A percentile compares a stretch with the other conserved stretches of the same genome.
phyloP scores from a whole-genome alignment of 2,113 vertebrate genomes.

The Pygoscelis antarcticus region DNA sequence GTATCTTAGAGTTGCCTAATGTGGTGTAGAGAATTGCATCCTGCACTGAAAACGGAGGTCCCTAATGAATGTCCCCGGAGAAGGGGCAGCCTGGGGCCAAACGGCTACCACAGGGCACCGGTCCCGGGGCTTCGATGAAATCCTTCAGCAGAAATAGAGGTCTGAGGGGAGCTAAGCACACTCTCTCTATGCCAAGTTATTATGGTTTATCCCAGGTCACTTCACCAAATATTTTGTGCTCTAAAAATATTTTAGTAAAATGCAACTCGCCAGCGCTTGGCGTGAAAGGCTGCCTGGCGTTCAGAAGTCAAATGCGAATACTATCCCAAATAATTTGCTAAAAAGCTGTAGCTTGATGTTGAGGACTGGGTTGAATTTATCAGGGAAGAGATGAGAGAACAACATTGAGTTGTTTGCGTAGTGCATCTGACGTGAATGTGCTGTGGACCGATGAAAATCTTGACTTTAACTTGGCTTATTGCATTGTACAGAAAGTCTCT shows the following conservation, averaged over 20 bases:
- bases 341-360: neutral
- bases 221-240: neutral
- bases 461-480: neutral
- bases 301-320: neutral
- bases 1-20: neutral
- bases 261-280: neutral
- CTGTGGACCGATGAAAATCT: neutral
- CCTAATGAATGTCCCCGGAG: neutral
- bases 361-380: neutral
- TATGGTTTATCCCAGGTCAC: neutral
- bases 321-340: neutral
- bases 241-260: neutral
- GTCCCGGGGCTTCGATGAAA: neutral
- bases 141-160: neutral
- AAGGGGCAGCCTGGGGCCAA: neutral
- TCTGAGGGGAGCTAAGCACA: neutral
- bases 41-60: rapidly evolving
- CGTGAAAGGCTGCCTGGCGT: neutral
- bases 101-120: neutral
- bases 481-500: neutral
- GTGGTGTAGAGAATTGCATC: neutral
- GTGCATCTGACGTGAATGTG: neutral
- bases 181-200: neutral
- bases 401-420: neutral
- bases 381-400: neutral